Evolutionary conservation across 2,888 invertebrate species (phyloP).

Genomic region (Zaprionus bogoriensis): DNA sequence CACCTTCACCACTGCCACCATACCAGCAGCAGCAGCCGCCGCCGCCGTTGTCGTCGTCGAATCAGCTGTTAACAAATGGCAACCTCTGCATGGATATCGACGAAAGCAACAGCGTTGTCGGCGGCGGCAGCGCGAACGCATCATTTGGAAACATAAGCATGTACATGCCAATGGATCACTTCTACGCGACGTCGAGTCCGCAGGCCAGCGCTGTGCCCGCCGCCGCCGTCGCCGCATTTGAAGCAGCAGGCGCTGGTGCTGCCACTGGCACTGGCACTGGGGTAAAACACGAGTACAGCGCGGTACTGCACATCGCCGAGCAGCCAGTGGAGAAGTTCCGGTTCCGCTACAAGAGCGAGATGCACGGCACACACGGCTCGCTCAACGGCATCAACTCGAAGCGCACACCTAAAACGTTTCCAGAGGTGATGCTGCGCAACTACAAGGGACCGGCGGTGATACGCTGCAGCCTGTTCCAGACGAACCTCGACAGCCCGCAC

Average conservation of each 20-base stretch:
- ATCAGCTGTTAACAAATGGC: conserved; percentile 43
- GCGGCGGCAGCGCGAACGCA: conserved; percentile 12
- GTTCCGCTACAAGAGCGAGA: conserved; percentile 93
- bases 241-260: not conserved
- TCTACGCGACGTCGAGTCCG: conserved; percentile 28
- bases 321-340: conserved; percentile 92
- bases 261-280: not conserved
- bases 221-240: conserved; percentile 1
- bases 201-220: conserved; percentile 16
- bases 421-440: conserved; percentile 88
- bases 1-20: conserved; percentile 64
- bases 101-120: conserved; percentile 39
- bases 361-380: conserved; percentile 93
- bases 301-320: conserved; percentile 86
- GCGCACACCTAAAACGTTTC: conserved; percentile 87
- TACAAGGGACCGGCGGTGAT: conserved; percentile 86
- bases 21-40: conserved; percentile 38
- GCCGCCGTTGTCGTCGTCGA: not conserved
- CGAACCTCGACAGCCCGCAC: conserved; percentile 84
- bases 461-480: conserved; percentile 88
- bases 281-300: conserved; percentile 54
- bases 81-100: conserved; percentile 49
- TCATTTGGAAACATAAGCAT: conserved; percentile 40
- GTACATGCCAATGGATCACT: conserved; percentile 59
- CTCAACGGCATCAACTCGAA: conserved; percentile 87